Evolutionary conservation across 2,113 vertebrate species (phyloP), one percentile per base, ranked within the genome.

Genomic region (Podarcis cretensis): DNA sequence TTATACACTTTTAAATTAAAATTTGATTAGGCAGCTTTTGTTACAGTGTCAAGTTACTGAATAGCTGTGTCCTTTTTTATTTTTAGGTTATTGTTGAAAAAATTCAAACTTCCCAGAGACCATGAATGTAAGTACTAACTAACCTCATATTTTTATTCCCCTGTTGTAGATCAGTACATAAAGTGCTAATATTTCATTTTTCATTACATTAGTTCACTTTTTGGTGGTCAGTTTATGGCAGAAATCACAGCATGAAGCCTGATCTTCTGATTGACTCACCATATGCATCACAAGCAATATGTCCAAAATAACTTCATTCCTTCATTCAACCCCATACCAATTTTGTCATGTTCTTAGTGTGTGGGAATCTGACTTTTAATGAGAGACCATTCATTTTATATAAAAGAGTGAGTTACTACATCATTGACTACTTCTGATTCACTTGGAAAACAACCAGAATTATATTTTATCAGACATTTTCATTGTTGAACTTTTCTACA

Each of bases 11-110:
- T n/a, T 32, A 87, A 92, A 69, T 79, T 13, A 87, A 37, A 87
- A 86, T 78, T 71, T 59, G 54, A 89, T 40, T 25, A 86, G 25
- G 65, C 20, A 73, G 18, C 90, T 89, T 89, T 65, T 89, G 2
- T 2, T 78, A 54, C 21, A 59, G 40, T 30, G 59, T 54, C 66
- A 21, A 48, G 21, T 1, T 71, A 69, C 1, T 73, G 30, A 74
- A 48, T 27, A n/a, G 75, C 63, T 91, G 5, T 63, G 59, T 48
- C 13, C 25, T 84, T 40, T 89, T 86, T 89, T 48, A 87, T 87
- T 87, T 35, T 81, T 90, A 98, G 97, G 97, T 74, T 98, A 91
- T 96, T 98, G 88, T 77, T 98, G 94, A 95, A 96, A 92, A 98
- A 96, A 92, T 97, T 98, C 92, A 93, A 82, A 84, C 92, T 98